phyloP scores from a whole-genome alignment of 2,113 vertebrate species.

The Eulemur rufifrons region DNA sequence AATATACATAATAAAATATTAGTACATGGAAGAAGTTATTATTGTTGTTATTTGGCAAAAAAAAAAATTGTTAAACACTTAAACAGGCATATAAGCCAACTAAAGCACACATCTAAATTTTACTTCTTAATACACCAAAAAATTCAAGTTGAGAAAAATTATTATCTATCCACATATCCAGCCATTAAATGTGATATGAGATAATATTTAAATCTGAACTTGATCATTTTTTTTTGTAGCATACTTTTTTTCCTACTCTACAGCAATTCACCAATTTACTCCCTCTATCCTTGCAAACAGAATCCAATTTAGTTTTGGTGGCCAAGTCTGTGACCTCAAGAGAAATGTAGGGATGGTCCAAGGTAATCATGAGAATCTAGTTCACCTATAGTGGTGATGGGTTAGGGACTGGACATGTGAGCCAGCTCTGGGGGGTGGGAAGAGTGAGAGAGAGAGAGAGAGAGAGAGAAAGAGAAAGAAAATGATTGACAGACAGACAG shows the following conservation, averaged over 20 bases:
- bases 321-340: not conserved
- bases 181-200: not conserved
- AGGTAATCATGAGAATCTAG: not conserved
- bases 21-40: not conserved
- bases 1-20: not conserved
- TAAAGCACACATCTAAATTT: not conserved
- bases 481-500: not conserved
- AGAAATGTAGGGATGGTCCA: not conserved
- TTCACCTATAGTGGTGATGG: not conserved
- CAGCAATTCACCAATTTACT: not conserved
- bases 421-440: rapidly evolving
- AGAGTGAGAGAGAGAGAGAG: not conserved
- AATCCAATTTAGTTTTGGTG: not conserved
- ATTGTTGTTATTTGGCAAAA: not conserved
- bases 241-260: not conserved
- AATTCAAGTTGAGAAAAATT: not conserved
- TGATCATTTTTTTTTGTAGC: not conserved
- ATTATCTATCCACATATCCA: not conserved
- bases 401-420: not conserved
- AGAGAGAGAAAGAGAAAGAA: not conserved
- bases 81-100: not conserved
- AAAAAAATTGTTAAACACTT: not conserved
- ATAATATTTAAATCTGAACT: not conserved
- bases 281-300: not conserved
- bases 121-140: not conserved